These are phyloP conservation scores for Crocuta crocuta DNA, from an alignment of 2,113 vertebrate species.

Conservation along the genomic window DNA sequence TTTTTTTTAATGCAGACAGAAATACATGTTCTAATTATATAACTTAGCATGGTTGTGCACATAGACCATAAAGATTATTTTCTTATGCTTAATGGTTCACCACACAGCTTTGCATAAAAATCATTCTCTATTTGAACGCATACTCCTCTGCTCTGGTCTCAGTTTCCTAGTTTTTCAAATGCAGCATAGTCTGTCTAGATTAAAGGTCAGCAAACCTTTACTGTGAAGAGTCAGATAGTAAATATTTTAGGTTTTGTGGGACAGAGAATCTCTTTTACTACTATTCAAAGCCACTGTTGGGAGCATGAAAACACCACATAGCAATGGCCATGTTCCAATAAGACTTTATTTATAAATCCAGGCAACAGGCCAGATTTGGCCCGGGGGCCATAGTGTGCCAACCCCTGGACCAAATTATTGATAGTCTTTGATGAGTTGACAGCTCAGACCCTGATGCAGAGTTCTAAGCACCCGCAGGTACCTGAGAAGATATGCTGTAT, in stretches of 20 bases:
- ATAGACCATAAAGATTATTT: not conserved
- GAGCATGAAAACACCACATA: not conserved
- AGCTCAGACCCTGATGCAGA: not conserved
- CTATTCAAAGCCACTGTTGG: not conserved
- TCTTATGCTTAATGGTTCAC: not conserved
- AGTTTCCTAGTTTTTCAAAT: slow-evolving; percentile 38
- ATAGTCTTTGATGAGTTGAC: not conserved
- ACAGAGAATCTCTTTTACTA: not conserved
- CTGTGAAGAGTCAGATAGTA: not conserved
- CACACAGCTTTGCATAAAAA: not conserved
- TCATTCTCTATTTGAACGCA: slow-evolving; percentile 33
- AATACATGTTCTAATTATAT: not conserved
- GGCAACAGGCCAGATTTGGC: not conserved
- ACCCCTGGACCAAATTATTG: not conserved
- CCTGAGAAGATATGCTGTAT: not conserved
- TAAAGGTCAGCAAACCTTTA: not conserved
- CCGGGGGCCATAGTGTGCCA: not conserved
- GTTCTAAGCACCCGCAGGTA: fast-evolving
- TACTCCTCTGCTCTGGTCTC: not conserved
- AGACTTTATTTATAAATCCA: slow-evolving; percentile 51
- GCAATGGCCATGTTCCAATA: not conserved
- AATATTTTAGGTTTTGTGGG: not conserved
- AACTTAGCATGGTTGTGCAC: not conserved
- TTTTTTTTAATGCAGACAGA: not conserved
- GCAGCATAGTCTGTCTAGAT: not conserved